A percentile compares a stretch with the other conserved stretches of the same genome.
Evolutionary conservation across 2,888 invertebrate species (phyloP).

Genomic region (Ornithoptera alexandrae): DNA sequence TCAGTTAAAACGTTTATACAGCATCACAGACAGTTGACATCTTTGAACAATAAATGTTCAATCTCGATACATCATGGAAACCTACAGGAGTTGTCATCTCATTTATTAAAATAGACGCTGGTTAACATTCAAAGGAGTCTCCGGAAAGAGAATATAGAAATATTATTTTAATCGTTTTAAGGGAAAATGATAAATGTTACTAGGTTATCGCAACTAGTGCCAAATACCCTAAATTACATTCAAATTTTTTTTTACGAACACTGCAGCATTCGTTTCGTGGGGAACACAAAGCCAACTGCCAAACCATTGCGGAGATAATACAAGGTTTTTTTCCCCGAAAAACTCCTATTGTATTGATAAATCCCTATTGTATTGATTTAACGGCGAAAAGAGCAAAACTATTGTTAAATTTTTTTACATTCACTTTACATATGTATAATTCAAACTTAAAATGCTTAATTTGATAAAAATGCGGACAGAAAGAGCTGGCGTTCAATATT

Average conservation of each 20-base stretch:
- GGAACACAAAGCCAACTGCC: background rate
- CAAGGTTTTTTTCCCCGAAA: background rate
- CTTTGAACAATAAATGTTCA: too few species aligned
- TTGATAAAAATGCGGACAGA: background rate
- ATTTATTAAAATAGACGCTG: too few species aligned
- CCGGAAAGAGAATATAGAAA: background rate
- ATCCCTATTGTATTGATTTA: background rate
- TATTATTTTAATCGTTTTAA: background rate
- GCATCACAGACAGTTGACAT: too few species aligned
- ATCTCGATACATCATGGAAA: background rate
- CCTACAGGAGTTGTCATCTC: background rate
- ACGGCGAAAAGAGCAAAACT: background rate
- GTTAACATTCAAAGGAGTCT: background rate
- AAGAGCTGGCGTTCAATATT: too few species aligned
- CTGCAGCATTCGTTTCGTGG: background rate
- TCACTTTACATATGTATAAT: background rate
- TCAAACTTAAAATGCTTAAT: too few species aligned
- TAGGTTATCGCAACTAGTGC: background rate
- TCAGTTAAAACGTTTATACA: too few species aligned
- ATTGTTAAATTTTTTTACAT: background rate
- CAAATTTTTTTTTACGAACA: background rate
- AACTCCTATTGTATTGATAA: background rate
- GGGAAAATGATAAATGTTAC: background rate
- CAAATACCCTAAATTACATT: background rate
- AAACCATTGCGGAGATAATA: background rate